Evolutionary conservation across 2,797 vertebrate species (phyloP), one percentile per base, ranked within the genome.

Genomic region (Acrossocheilus fasciatus): DNA sequence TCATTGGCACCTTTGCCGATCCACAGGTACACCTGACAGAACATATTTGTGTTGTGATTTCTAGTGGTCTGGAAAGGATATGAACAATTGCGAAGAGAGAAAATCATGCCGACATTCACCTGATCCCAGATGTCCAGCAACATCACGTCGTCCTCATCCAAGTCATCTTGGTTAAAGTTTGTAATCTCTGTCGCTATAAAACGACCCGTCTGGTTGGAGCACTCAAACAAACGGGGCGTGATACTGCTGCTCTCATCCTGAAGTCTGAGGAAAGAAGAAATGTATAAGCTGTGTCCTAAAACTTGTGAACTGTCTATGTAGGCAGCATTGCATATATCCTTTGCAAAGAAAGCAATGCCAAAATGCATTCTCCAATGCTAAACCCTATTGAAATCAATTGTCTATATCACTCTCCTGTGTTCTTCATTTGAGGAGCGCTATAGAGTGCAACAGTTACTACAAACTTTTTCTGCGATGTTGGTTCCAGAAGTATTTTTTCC

Each of bases 91-190:
- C 0, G 5, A n/a, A 72, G 4, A 70, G 1, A 30, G 50, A 72
- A 36, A 47, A 23, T 26, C 59, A 76, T 2, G 17, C 10, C 39
- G 4, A 41, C 39, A 30, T 86, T 87, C 34, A 97, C 97, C 96
- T 97, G 95, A 86, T 98, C 97, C 97, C 96, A 97, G 70, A 92
- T 90, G 34, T 98, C 97, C 14, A 98, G 90, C 64, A 98, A 89
- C 90, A 97, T 97, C 87, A 98, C 89, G 0, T 98, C 97, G 0
- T 94, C 93, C 73, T 97, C 96, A 3, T 96, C 96, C 86, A 98
- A 88, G 88, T 98, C 97, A 2, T 96, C 96, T 89, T 98, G 97
- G 78, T 88, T 95, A 86, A 97, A 97, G 90, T 96, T 94, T 1
- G 94, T 70, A 8, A 97, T 95, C 90, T 97, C 97, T 0, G 95